A percentile compares a stretch with the other conserved stretches of the same genome.
These are phyloP conservation scores for Sapajus apella DNA, from an alignment of 2,113 vertebrate species.

Conservation along the genomic window DNA sequence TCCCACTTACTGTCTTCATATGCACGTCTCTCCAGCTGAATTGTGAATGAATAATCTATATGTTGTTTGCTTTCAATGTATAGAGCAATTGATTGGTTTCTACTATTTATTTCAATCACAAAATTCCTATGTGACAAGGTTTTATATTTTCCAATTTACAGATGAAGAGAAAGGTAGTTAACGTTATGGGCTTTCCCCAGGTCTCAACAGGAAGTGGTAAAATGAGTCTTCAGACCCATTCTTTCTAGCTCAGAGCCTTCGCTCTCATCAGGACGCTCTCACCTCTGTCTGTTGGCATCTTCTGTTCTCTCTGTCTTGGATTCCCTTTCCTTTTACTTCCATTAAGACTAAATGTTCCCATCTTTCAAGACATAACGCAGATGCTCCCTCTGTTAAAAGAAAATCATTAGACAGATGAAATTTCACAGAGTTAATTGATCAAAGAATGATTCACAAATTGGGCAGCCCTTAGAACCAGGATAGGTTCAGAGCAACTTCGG, in stretches of 20 bases:
- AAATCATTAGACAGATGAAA: neutral
- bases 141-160: neutral
- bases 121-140: neutral
- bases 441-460: neutral
- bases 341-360: neutral
- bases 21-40: neutral
- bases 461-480: neutral
- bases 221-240: neutral
- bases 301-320: neutral
- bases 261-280: neutral
- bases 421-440: neutral
- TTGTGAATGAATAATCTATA: neutral
- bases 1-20: neutral
- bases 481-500: neutral
- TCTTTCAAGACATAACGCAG: neutral
- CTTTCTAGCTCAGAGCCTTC: neutral
- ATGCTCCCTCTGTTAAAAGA: neutral
- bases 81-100: neutral
- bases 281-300: neutral
- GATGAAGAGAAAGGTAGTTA: neutral
- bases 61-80: neutral
- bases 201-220: neutral
- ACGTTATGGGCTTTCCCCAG: neutral
- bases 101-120: neutral
- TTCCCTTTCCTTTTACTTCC: neutral